Evolutionary conservation across 2,797 vertebrate species (phyloP).

Genomic region (Florisuga fusca): DNA sequence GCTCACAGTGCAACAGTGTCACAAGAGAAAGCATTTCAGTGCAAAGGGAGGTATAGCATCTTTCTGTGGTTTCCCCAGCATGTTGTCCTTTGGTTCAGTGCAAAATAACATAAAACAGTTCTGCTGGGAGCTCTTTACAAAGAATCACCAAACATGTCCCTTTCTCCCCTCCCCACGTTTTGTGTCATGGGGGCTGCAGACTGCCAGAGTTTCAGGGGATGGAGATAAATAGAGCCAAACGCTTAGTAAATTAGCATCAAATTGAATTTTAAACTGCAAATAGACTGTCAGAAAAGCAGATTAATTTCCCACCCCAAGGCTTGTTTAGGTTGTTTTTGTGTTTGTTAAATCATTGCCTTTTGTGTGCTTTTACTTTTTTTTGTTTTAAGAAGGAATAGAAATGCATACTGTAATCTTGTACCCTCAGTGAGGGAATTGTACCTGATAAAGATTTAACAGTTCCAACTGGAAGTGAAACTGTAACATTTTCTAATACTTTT

Average conservation of each 20-base stretch:
- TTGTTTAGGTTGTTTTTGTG: neutral
- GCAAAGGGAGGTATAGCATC: rapidly evolving
- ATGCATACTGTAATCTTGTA: neutral
- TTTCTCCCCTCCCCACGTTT: neutral
- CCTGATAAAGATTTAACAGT: neutral
- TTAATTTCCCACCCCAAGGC: neutral
- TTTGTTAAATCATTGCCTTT: neutral
- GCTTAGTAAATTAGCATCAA: neutral
- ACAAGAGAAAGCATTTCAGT: neutral
- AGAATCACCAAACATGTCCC: too few species aligned
- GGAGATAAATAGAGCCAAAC: neutral
- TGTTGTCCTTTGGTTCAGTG: neutral
- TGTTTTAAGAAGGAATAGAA: neutral
- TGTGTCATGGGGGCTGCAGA: rapidly evolving
- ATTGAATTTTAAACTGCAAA: constrained; percentile 16
- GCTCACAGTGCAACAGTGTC: rapidly evolving
- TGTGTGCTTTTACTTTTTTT: neutral
- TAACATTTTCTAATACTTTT: neutral
- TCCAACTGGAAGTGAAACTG: neutral
- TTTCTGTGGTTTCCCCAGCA: neutral
- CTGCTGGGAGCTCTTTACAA: neutral
- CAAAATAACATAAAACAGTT: neutral
- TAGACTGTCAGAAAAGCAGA: neutral
- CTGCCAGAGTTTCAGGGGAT: neutral
- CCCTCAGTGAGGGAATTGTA: neutral